These are phyloP conservation scores for Cottus gobio DNA, from an alignment of 2,113 vertebrate genomes.

Conservation along the genomic window DNA sequence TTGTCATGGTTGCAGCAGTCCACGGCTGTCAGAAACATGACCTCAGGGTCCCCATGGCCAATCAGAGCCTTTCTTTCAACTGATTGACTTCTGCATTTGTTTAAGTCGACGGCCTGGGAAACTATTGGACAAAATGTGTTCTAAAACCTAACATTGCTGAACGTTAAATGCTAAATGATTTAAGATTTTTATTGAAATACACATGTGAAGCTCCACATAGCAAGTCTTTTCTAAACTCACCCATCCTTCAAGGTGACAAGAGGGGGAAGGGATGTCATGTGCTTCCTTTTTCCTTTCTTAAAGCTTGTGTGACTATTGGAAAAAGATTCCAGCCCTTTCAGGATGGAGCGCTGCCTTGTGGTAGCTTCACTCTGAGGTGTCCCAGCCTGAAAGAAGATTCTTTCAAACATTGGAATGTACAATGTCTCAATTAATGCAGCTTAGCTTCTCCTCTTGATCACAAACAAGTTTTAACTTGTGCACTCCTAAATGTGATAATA, in stretches of 20 bases:
- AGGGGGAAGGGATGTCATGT: background rate
- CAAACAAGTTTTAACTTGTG: background rate
- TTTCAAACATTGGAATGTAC: background rate
- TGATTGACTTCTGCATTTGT: background rate
- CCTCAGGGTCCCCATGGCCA: no score
- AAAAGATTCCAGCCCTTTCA: background rate
- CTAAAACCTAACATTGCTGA: background rate
- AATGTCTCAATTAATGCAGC: background rate
- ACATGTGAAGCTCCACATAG: background rate
- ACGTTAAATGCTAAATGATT: background rate
- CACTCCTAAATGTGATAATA: slow-evolving; percentile 12
- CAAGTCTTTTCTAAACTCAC: slow-evolving; percentile 7
- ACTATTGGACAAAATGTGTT: background rate
- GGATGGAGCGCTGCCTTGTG: background rate
- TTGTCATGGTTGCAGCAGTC: no score
- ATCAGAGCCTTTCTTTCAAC: background rate
- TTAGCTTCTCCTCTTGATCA: background rate
- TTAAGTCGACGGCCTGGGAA: background rate
- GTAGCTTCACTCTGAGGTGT: background rate
- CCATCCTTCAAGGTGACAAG: slow-evolving; percentile 11
- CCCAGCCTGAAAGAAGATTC: background rate
- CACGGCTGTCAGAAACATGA: no score
- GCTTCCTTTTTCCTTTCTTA: background rate
- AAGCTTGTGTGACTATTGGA: background rate
- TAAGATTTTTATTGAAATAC: background rate